Base-by-base conservation (phyloP, 2,888 invertebrate genomes). In the Ormyrus labotus region DNA sequence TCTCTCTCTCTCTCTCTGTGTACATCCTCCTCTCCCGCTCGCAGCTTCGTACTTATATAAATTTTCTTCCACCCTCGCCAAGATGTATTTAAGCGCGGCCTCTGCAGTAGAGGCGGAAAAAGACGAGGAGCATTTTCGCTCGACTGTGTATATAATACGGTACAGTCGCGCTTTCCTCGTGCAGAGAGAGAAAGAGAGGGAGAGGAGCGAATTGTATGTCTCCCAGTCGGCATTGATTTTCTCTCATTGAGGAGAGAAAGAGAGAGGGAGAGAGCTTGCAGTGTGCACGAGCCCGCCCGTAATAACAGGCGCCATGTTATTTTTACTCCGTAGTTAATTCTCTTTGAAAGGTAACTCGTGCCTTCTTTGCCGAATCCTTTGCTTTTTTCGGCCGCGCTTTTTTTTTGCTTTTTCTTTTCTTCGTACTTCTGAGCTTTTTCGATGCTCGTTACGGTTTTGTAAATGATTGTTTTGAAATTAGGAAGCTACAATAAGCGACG, bases 261-360 rank as follows among this genome's bases (percentile, higher is more conserved):
- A 4, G 13, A 11, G 57, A 48, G 55, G 65, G 63, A 64, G 67
- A 63, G 51, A 72, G 67, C 60, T 58, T 64, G 55, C 70, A 63
- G 60, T 47, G 67, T 34, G 47, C 68, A 7, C 34, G 58, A 61
- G 71, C 64, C n/a, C 72, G 80, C 80, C 78, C 77, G 82, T 83
- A 83, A 84, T 84, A 83, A 80, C 78, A 78, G 81, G 82, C 83
- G 84, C 84, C 84, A 84, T 84, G 84, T 85, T 85, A 85, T 84
- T 85, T 84, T 83, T 84, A 81, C 78, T 61, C 57, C 51, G 74
- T 57, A 71, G 74, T 81, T 78, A 81, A 78, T 71, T 81, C 78
- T 78, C 82, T 79, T 78, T 82, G 72, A 75, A 55, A 68, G 71
- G 71, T 80, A 65, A 81, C 60, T 63, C 63, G 82, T 67, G 81